Evolutionary conservation across 2,797 vertebrate genomes (phyloP).

Genomic region (Ctenosaura bakeri): DNA sequence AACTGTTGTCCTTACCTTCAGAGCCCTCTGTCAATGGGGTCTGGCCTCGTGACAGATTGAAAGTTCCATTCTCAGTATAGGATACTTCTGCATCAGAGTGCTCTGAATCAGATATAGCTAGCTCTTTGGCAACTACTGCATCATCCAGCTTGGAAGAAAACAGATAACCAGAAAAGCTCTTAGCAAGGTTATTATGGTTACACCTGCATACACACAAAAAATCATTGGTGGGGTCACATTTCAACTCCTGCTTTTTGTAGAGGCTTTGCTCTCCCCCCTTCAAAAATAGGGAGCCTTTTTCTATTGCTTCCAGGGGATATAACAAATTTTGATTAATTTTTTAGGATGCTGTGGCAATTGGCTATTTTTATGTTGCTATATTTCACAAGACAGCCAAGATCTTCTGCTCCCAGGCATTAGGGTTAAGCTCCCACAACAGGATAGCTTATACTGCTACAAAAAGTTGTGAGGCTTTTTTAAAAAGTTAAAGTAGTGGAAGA

Average conservation of each 20-base stretch:
- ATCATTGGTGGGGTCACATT: not conserved
- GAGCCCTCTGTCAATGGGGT: slow-evolving; percentile 97
- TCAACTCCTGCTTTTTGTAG: not conserved
- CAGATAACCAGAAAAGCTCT: slow-evolving; percentile 38
- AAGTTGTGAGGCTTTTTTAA: not conserved
- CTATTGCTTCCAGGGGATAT: not conserved
- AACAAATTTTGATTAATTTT: not conserved
- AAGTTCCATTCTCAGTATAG: slow-evolving; percentile 95
- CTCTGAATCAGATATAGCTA: slow-evolving; percentile 94
- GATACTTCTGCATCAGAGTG: slow-evolving; percentile 97
- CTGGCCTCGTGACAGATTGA: slow-evolving; percentile 96
- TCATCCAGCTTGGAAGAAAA: slow-evolving; percentile 89
- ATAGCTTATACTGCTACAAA: not conserved
- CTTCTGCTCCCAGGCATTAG: not conserved
- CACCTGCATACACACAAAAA: not conserved
- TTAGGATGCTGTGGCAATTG: not conserved
- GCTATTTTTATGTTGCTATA: not conserved
- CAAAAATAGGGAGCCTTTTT: not conserved
- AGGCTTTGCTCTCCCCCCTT: not conserved
- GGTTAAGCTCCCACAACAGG: not conserved
- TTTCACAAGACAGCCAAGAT: not conserved
- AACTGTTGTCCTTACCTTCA: slow-evolving; percentile 83
- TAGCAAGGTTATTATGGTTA: not conserved
- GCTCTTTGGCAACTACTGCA: slow-evolving; percentile 88
- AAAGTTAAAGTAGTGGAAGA: not conserved